Base-by-base conservation (phyloP, 2,888 invertebrate species). In the Isotomurus palustris region DNA sequence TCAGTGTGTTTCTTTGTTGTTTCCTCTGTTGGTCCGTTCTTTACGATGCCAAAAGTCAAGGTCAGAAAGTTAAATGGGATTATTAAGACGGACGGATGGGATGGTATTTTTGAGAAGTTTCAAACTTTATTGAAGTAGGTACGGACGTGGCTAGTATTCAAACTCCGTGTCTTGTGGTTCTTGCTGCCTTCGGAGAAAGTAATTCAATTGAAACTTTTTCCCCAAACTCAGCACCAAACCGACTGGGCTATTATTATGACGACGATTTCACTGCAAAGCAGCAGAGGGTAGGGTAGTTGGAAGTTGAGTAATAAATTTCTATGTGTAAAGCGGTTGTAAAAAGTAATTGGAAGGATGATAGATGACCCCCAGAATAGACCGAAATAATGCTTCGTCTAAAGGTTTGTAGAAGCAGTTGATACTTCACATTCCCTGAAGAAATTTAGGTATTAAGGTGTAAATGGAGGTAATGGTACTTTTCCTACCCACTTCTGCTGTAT, bases 191-290 rank as follows among this genome's bases (percentile, higher is more conserved):
- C n/a, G 40, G 10, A 43, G 22, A 43, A 43, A 43, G 43, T 43
- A 43, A 43, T 43, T 43, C 43, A 43, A 43, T 43, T 22, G 43
- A 43, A 43, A 43, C 43, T 43, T 43, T 43, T 38, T 22, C 14
- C 43, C 14, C 24, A 24, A 24, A 43, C 43, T 43, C 43, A 43
- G 43, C 43, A 43, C 32, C 8, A 32, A 32, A 32, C 8, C 32
- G 8, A 32, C 14, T 32, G 14, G 32, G 32, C 14, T 32, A 32
- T 32, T 32, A 32, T 32, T 32, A 32, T 32, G 8, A 32, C 32
- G 8, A 14, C 32, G 8, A 32, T 32, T 32, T 8, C 32, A 8
- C 8, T 32, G 8, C 32, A 10, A 10, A 32, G 8, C 32, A 47
- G 28, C 28, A n/a, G 49, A 24, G 21, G 29, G 28, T 35, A 49